Evolutionary conservation across 2,888 invertebrate genomes (phyloP).

Genomic region (Chymomyza fuscimana): DNA sequence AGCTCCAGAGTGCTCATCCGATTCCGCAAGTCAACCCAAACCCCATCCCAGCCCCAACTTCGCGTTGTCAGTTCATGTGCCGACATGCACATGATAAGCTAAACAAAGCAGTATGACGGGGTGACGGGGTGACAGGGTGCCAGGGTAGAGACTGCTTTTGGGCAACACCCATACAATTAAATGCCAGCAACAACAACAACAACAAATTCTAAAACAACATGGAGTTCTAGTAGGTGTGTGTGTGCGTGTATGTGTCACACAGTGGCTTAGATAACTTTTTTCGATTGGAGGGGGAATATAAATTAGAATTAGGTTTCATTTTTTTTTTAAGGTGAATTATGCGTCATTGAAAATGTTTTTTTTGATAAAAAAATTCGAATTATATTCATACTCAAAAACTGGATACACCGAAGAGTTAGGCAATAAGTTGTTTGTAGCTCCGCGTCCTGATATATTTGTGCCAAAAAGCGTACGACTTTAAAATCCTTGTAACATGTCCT

Average conservation of each 20-base stretch:
- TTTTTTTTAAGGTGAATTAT: no score
- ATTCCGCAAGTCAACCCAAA: background rate
- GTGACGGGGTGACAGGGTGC: background rate
- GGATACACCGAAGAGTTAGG: no score
- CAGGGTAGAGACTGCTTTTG: constrained; percentile 5
- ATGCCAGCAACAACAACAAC: constrained; percentile 18
- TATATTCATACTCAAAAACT: no score
- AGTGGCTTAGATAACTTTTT: background rate
- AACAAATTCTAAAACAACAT: background rate
- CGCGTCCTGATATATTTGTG: no score
- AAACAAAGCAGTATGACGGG: constrained; percentile 3
- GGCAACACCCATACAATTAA: constrained; percentile 53
- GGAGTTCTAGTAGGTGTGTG: background rate
- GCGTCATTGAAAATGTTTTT: no score
- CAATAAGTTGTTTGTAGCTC: no score
- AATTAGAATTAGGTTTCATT: no score
- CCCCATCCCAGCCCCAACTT: no score
- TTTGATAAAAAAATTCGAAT: no score
- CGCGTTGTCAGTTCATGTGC: background rate
- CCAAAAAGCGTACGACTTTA: no score
- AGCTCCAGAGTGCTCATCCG: background rate
- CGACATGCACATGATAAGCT: constrained; percentile 3
- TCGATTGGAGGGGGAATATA: background rate
- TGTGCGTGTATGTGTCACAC: background rate
- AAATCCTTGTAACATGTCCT: no score